Evolutionary conservation across 1,140 invertebrate genomes (phyloP).

Genomic region (Phymastichus coffea): DNA sequence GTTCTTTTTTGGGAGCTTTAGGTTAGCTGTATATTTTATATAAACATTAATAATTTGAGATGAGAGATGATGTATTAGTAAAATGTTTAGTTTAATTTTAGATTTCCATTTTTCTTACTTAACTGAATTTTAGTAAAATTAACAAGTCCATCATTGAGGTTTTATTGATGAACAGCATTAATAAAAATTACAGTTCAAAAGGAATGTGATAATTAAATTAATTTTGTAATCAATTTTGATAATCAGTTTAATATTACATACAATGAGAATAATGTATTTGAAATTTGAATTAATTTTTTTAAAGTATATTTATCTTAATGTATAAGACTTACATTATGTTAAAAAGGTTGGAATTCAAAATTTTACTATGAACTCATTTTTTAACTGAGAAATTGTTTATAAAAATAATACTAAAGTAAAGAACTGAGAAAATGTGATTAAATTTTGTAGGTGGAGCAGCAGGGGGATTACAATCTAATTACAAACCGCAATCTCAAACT

Average conservation of each 20-base stretch:
- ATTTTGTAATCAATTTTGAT: too few species aligned
- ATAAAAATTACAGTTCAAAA: not conserved
- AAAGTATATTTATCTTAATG: not conserved
- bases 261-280: too few species aligned
- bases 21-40: conserved; percentile 35
- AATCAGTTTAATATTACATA: too few species aligned
- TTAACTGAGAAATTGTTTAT: too few species aligned
- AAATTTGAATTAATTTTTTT: too few species aligned
- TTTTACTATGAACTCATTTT: not conserved
- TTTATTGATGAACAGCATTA: not conserved
- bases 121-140: not conserved
- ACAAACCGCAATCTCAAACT: conserved; percentile 27
- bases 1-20: conserved; percentile 49
- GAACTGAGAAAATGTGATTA: too few species aligned
- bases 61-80: not conserved
- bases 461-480: too few species aligned
- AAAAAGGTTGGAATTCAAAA: not conserved
- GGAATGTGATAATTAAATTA: too few species aligned
- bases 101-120: not conserved
- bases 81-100: not conserved
- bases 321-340: not conserved
- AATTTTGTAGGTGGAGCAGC: too few species aligned
- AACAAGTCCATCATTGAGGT: not conserved
- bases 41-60: not conserved
- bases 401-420: too few species aligned